Evolutionary conservation across 2,797 vertebrate species (phyloP), one percentile per base, ranked within the genome.

Genomic region (Sternotherus odoratus): DNA sequence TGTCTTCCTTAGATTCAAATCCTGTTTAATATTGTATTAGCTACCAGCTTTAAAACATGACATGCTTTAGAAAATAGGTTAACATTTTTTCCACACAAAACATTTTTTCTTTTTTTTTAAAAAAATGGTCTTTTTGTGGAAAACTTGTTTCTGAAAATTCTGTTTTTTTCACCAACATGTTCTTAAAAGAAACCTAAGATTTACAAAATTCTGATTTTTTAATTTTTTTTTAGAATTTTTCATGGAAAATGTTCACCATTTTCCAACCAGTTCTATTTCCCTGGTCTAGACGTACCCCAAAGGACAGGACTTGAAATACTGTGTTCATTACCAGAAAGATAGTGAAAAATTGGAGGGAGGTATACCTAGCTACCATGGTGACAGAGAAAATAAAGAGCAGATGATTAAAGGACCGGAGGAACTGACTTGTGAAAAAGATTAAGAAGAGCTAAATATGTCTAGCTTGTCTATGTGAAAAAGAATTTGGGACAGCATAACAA

Each of bases 1-100:
- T 79, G 72, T 30, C 24, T 54, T 87, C 4, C 33, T 56, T 9
- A 90, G 81, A 86, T 81, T 79, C 33, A 90, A 87, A 94, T 82
- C 53, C 82, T 72, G 36, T 87, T 93, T 90, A 72, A 86, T 91
- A 93, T 91, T 50, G 10, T 80, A 54, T 89, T 86, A 90, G 16
- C 5, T 54, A 51, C 82, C 46, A 91, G 57, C 28, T 54, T 83
- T 84, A 51, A 84, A 94, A n/a, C 43, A 79, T 7, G 1, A 0
- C 28, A 82, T 51, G 75, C 39, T 91, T 63, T 46, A 26, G 75
- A n/a, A 21, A 78, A 11, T 21, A 78, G n/a, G n/a, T 78, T 49
- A 66, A 66, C 33, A 66, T 36, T 66, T 66, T 36, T 66, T 66
- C 63, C 63, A 23, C 17, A 17, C 9, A 36, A n/a, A 66, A 36